Evolutionary conservation across 2,797 vertebrate genomes (phyloP).

Genomic region (Enteromius anoplus): DNA sequence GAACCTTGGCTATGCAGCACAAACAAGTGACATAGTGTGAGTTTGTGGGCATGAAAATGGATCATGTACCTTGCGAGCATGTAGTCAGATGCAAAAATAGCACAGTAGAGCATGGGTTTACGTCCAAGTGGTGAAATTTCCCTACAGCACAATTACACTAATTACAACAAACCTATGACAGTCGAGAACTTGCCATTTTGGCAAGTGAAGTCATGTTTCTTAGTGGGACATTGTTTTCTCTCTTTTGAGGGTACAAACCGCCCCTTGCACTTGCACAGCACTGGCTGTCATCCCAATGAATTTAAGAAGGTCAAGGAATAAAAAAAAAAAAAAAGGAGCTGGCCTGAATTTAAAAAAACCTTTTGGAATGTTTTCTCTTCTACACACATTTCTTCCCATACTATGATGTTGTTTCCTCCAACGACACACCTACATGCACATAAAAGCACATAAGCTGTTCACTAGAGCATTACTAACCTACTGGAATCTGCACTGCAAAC

Average conservation of each 20-base stretch:
- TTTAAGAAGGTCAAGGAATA: neutral
- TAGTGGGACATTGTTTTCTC: neutral
- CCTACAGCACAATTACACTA: neutral
- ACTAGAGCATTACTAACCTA: constrained; percentile 35
- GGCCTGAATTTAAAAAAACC: neutral
- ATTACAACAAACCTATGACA: neutral
- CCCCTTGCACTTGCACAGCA: neutral
- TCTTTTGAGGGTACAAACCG: neutral
- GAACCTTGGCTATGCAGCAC: neutral
- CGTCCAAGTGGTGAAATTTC: constrained; percentile 10
- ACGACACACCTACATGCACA: neutral
- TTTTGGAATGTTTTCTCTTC: neutral
- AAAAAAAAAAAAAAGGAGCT: neutral
- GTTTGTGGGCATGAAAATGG: neutral
- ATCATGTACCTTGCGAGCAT: neutral
- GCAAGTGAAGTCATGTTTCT: neutral
- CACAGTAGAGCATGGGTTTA: neutral
- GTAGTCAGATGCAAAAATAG: constrained; percentile 31
- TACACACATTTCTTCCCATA: neutral
- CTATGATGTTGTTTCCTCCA: neutral
- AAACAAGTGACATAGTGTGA: neutral
- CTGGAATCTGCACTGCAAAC: constrained; percentile 48
- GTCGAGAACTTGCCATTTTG: neutral
- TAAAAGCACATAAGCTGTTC: constrained; percentile 24
- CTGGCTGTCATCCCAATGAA: neutral